Evolutionary conservation across 2,797 vertebrate species (phyloP).

Genomic region (Valencia hispanica): DNA sequence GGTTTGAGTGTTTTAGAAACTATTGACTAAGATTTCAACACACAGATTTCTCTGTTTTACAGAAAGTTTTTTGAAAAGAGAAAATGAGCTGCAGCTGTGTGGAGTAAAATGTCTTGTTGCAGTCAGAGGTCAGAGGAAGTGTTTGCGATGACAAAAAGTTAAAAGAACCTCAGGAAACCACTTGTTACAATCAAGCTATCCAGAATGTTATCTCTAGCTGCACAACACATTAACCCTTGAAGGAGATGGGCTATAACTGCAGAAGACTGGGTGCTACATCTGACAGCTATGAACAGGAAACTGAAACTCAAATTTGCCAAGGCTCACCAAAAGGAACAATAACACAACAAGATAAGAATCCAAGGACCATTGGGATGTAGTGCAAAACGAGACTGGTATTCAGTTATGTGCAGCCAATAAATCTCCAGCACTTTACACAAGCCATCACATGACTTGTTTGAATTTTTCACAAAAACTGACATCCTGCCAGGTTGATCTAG

Average conservation of each 20-base stretch:
- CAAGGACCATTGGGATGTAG: not conserved
- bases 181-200: not conserved
- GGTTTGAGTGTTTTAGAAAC: not conserved
- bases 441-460: too few relatives aligned
- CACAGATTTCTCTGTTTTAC: not conserved
- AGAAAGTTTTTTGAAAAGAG: not conserved
- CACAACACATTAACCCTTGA: not conserved
- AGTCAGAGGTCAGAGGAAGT: not conserved
- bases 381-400: not conserved
- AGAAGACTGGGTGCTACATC: not conserved
- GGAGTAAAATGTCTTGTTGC: not conserved
- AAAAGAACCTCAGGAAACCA: not conserved
- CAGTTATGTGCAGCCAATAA: not conserved
- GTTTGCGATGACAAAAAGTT: not conserved
- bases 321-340: not conserved
- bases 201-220: not conserved
- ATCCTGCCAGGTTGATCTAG: too few relatives aligned
- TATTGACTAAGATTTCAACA: not conserved
- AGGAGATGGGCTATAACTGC: not conserved
- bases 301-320: not conserved
- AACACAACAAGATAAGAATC: not conserved
- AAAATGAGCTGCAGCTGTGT: not conserved
- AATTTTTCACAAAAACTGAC: too few relatives aligned
- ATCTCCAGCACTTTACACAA: not conserved
- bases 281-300: not conserved